Conservation (phyloP, 2,113 vertebrate species). For the Etia nguti region DNA sequence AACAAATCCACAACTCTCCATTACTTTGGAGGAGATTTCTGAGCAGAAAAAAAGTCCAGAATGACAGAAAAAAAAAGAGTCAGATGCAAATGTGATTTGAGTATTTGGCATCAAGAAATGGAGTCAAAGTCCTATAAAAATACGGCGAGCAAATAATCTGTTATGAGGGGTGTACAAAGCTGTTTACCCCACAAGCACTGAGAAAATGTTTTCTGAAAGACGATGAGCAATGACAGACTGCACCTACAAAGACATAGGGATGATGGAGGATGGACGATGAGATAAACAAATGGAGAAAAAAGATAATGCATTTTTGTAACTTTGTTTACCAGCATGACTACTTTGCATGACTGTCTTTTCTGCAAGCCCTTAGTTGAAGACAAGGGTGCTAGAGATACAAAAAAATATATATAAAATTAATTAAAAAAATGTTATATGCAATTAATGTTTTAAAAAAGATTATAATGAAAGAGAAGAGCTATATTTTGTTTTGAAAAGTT, state of each 20-base stretch:
- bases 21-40: conserved; percentile 41
- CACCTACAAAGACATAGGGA: conserved; percentile 18
- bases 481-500: conserved; percentile 79
- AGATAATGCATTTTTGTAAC: conserved; percentile 79
- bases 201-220: conserved; percentile 23
- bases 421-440: conserved; percentile 77
- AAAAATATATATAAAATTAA: conserved; percentile 65
- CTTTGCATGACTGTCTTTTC: conserved; percentile 82
- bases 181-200: not conserved
- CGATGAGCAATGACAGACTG: conserved; percentile 36
- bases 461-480: conserved; percentile 79
- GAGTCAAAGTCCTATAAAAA: not conserved
- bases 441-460: conserved; percentile 75
- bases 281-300: conserved; percentile 55
- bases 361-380: conserved; percentile 78
- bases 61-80: not conserved
- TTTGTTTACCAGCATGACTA: conserved; percentile 83
- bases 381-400: conserved; percentile 75
- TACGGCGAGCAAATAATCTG: not conserved
- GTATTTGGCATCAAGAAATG: conserved; percentile 38
- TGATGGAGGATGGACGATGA: conserved; percentile 43
- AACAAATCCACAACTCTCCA: conserved; percentile 56
- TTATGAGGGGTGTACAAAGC: not conserved
- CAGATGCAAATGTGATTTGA: conserved; percentile 39
- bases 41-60: conserved; percentile 12